These are phyloP conservation scores for Trichonephila clavata DNA, from an alignment of 1,140 invertebrate genomes.

Conservation along the genomic window DNA sequence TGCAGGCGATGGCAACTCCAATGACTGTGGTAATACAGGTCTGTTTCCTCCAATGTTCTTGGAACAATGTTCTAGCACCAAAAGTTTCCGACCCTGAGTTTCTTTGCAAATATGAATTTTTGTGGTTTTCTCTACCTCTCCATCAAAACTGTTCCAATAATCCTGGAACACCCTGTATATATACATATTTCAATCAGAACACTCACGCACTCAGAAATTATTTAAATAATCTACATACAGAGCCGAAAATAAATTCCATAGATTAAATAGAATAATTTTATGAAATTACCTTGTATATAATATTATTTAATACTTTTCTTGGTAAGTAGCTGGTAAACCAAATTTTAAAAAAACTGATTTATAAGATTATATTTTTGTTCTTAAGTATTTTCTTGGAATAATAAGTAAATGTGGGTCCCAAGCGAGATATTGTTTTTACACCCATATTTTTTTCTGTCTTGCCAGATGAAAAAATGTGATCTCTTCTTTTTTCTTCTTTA, in stretches of 20 bases:
- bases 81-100: no score
- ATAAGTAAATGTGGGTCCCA: background rate
- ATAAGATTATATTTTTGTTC: background rate
- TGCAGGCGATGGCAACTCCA: no score
- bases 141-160: no score
- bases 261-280: background rate
- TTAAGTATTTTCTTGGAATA: background rate
- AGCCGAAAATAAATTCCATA: background rate
- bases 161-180: no score
- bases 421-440: background rate
- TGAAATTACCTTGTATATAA: background rate
- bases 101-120: no score
- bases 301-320: background rate
- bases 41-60: no score
- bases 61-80: no score
- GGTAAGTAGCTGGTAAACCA: background rate
- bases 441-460: background rate
- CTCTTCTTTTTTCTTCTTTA: background rate
- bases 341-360: background rate
- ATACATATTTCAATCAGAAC: no score
- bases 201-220: background rate
- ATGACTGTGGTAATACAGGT: no score
- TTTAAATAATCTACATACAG: background rate
- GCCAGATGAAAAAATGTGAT: background rate
- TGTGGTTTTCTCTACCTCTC: no score